These are phyloP conservation scores for Denticeps clupeoides DNA, from an alignment of 2,797 vertebrate species.

Conservation along the genomic window DNA sequence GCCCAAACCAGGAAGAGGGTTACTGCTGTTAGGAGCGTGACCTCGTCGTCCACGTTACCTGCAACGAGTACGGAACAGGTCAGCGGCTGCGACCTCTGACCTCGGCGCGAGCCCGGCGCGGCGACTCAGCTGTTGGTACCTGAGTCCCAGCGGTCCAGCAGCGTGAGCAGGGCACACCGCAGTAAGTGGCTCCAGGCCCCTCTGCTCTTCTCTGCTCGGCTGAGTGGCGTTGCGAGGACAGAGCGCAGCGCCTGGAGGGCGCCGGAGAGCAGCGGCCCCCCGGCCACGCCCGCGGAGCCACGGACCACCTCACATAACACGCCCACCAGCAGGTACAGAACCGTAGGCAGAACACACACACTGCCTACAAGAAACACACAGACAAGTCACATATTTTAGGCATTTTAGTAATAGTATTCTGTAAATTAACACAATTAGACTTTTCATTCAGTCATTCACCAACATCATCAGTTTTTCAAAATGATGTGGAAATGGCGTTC, in stretches of 20 bases:
- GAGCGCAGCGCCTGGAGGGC: slow-evolving; percentile 71
- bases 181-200: slow-evolving; percentile 73
- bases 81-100: too few species aligned
- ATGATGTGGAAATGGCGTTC: too few species aligned
- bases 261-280: slow-evolving; percentile 49
- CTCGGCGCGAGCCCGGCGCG: too few species aligned
- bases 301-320: slow-evolving; percentile 71
- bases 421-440: too few species aligned
- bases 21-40: slow-evolving; percentile 70
- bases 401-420: too few species aligned
- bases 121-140: slow-evolving; percentile 45
- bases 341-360: slow-evolving; percentile 79
- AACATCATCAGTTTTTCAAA: too few species aligned
- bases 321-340: slow-evolving; percentile 78
- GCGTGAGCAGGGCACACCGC: slow-evolving; percentile 63
- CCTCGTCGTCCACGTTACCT: slow-evolving; percentile 51
- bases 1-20: slow-evolving; percentile 75
- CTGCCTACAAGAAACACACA: slow-evolving; percentile 41
- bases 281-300: slow-evolving; percentile 43
- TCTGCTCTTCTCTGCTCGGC: slow-evolving; percentile 75
- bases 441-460: too few species aligned
- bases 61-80: slow-evolving; percentile 10
- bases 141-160: slow-evolving; percentile 70
- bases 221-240: slow-evolving; percentile 76
- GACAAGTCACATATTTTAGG: too few species aligned